These are phyloP conservation scores for Stegostoma tigrinum DNA, from an alignment of 2,113 vertebrate genomes.

Conservation along the genomic window DNA sequence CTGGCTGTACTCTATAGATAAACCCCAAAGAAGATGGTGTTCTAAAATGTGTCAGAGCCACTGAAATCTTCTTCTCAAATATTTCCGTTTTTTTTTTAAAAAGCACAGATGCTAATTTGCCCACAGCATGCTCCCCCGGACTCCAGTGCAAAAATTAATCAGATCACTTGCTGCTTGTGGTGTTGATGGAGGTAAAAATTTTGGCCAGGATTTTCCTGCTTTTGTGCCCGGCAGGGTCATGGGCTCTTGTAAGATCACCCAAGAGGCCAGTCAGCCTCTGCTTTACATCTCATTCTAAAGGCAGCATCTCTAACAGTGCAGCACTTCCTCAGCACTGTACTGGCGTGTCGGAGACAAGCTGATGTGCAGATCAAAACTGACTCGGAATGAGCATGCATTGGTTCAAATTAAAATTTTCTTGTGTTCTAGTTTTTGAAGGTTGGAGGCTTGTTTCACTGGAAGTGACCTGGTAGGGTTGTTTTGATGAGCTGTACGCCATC, in stretches of 20 bases:
- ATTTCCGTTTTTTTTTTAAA: neutral
- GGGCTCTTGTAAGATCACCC: neutral
- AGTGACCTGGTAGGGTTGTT: too few species aligned
- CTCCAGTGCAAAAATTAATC: neutral
- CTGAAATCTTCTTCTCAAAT: neutral
- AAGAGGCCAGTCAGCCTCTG: neutral
- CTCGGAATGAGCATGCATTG: neutral
- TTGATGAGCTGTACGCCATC: neutral
- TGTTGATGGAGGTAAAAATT: neutral
- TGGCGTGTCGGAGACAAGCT: neutral
- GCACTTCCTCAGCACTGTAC: neutral
- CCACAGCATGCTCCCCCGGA: neutral
- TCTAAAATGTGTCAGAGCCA: neutral
- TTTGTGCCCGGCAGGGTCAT: neutral
- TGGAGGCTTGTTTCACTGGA: neutral
- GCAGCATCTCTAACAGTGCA: neutral
- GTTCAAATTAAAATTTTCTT: constrained; percentile 36
- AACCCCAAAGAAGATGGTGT: neutral
- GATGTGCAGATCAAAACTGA: neutral
- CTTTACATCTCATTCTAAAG: neutral
- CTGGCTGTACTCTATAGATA: neutral
- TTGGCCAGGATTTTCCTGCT: neutral
- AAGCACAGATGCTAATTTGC: neutral
- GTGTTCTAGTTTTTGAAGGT: neutral
- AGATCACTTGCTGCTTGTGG: neutral